phyloP scores from a whole-genome alignment of 2,888 invertebrate species.

The Habroteleia sp. region DNA sequence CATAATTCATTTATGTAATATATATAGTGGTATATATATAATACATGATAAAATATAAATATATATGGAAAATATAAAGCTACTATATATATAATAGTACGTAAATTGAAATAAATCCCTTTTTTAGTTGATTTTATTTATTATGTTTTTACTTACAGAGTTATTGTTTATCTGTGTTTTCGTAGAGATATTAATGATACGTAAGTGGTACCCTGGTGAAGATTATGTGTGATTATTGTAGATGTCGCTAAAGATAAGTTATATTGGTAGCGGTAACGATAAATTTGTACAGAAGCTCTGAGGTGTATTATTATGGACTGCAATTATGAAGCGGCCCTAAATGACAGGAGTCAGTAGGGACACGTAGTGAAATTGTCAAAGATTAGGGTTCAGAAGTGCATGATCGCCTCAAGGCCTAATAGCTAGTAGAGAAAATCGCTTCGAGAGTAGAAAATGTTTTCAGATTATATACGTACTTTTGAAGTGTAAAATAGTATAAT shows the following conservation, averaged over 20 bases:
- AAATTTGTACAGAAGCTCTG: constrained; percentile 49
- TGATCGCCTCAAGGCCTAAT: constrained; percentile 17
- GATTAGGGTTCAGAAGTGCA: constrained; percentile 30
- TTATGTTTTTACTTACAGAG: neutral
- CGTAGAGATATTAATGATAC: constrained; percentile 1
- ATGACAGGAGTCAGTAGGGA: constrained; percentile 22
- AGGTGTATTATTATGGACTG: constrained; percentile 42
- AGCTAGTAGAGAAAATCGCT: constrained; percentile 2
- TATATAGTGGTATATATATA: too few relatives aligned
- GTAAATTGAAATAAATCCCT: too few relatives aligned
- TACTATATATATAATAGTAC: too few relatives aligned
- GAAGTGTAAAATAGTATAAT: too few relatives aligned
- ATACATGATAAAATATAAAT: too few relatives aligned
- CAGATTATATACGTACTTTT: neutral
- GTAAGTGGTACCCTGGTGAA: constrained; percentile 23
- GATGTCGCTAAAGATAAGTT: constrained; percentile 35
- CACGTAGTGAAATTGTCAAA: constrained; percentile 41
- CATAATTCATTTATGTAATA: too few relatives aligned
- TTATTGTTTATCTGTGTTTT: constrained; percentile 15
- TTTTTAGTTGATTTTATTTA: too few relatives aligned
- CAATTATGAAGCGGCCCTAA: constrained; percentile 47
- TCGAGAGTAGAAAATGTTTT: neutral
- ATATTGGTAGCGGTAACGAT: constrained; percentile 27
- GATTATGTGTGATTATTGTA: constrained; percentile 14
- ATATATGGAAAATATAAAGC: too few relatives aligned